Base-by-base conservation (phyloP, 2,888 invertebrate genomes). In the Tetragonula carbonaria region DNA sequence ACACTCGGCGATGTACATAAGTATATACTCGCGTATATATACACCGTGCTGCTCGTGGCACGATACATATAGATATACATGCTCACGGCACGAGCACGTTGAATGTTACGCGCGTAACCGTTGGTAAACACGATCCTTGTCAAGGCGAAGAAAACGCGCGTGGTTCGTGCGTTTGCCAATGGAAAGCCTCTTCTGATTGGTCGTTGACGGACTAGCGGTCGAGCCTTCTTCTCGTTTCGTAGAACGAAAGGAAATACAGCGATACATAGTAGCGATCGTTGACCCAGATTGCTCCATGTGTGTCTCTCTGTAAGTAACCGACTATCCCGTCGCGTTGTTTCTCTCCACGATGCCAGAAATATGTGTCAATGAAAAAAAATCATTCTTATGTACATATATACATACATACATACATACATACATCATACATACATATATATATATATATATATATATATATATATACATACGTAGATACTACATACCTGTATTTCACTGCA, bases 141-240 rank as follows among this genome's bases (percentile, higher is more conserved):
- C 28, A 59, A 67, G 65, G 21, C 65, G 57, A 73, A 57, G 71
- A 86, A 80, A 89, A 63, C 86, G 67, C 72, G 78, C 78, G 80
- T 50, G 59, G 23, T n/a, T 74, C 45, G 53, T 80, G 74, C 87
- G 82, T 87, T 79, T 65, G 73, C 33, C 11, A 71, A 13, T 14
- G 62, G 23, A 23, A 51, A 38, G 21, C 53, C 38, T 16, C 62
- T 45, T 16, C 62, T n/a, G 72, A 90, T 90, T 90, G 90, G 88
- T 71, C 55, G 79, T 16, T 21, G 63, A 28, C 2, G 70, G 51
- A 85, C 82, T 74, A 87, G 82, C 28, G 28, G 72, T 18, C 88
- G 83, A 87, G 88, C 88, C 89, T 72, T 80, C 86, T 75, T 80
- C 78, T 65, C 28, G 70, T 63, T 45, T 77, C 71, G 18, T 53